Conservation (phyloP, 2,113 vertebrate genomes). For the Caretta caretta region DNA sequence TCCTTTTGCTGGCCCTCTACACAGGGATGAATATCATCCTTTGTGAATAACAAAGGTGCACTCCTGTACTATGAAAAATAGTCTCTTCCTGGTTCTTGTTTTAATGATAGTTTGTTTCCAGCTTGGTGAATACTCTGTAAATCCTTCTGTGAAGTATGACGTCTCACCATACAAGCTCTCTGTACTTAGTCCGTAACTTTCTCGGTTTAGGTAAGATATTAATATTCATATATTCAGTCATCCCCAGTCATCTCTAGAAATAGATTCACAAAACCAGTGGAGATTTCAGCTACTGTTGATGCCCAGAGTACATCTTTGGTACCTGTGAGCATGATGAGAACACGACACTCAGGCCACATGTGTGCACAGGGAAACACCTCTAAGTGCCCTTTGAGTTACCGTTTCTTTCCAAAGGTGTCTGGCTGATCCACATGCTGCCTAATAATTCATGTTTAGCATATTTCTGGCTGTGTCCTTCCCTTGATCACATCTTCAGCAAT, state of each 20-base stretch:
- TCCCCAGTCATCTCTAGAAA: background rate
- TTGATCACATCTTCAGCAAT: background rate
- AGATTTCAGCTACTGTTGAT: background rate
- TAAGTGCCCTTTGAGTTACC: background rate
- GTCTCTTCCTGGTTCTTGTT: background rate
- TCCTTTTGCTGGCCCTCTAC: background rate
- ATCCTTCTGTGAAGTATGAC: background rate
- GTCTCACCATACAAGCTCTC: background rate
- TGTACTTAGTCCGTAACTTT: background rate
- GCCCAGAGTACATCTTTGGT: background rate
- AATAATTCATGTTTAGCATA: background rate
- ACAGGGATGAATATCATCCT: background rate
- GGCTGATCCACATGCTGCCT: background rate
- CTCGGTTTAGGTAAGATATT: background rate
- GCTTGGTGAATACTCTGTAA: background rate
- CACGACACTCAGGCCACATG: background rate
- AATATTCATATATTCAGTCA: background rate
- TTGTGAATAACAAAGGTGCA: background rate
- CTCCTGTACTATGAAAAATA: background rate
- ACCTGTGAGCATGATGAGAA: background rate
- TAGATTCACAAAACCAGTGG: background rate
- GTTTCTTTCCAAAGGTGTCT: background rate
- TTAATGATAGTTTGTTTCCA: background rate
- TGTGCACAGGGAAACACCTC: background rate
- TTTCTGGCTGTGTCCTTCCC: background rate